These are phyloP conservation scores for Metalampra italica DNA, from an alignment of 2,888 invertebrate genomes.

Conservation along the genomic window DNA sequence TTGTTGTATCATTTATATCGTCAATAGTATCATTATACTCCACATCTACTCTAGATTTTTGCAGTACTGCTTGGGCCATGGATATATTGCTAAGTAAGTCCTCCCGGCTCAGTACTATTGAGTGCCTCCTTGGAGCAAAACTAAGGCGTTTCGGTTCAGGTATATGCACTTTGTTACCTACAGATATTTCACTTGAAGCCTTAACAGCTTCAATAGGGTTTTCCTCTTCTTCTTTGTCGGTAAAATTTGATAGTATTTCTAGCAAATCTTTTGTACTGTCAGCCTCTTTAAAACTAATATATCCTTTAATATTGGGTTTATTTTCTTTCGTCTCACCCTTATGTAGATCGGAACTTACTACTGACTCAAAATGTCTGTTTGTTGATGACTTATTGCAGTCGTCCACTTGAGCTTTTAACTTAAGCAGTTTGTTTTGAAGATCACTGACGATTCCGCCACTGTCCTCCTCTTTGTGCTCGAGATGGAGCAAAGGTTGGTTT, in stretches of 20 bases:
- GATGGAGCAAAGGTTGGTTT: constrained; percentile 10
- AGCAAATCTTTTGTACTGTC: constrained; percentile 54
- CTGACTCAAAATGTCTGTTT: constrained; percentile 26
- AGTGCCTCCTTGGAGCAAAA: constrained; percentile 36
- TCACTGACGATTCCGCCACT: background rate
- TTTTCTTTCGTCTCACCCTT: background rate
- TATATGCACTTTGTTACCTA: constrained; percentile 20
- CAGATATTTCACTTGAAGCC: background rate
- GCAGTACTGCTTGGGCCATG: constrained; percentile 47
- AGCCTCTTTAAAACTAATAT: constrained; percentile 33
- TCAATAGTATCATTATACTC: constrained; percentile 34
- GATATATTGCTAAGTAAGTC: constrained; percentile 53
- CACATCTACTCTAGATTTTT: constrained; percentile 37
- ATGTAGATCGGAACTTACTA: constrained; percentile 20
- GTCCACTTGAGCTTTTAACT: background rate
- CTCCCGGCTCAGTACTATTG: constrained; percentile 46
- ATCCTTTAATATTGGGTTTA: background rate
- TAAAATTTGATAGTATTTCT: constrained; percentile 51
- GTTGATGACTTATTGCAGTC: constrained; percentile 9
- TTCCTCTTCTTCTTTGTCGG: constrained; percentile 29
- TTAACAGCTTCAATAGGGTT: constrained; percentile 13
- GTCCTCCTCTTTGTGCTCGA: constrained; percentile 18
- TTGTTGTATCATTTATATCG: constrained; percentile 23
- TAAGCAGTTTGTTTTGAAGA: background rate
- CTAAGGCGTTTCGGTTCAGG: constrained; percentile 28